Conservation (phyloP, 2,113 vertebrate species). For the Gasterosteus nipponicus region DNA sequence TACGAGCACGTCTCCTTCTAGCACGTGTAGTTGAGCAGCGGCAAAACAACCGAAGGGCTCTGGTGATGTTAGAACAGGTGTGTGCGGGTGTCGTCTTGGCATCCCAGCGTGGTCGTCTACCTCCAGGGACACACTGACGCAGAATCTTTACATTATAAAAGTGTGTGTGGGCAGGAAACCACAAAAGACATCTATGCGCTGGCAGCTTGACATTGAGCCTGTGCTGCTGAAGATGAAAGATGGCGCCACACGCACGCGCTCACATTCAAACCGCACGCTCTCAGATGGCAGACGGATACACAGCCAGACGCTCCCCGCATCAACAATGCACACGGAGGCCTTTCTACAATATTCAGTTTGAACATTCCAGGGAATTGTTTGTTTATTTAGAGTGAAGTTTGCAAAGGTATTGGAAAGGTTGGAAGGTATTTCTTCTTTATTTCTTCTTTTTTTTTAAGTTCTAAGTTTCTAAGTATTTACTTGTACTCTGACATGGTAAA, state of each 20-base stretch:
- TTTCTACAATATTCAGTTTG: slow-evolving; percentile 64
- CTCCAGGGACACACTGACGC: slow-evolving; percentile 42
- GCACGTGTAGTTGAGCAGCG: slow-evolving; percentile 3
- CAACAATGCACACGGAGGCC: slow-evolving; percentile 51
- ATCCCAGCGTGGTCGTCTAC: slow-evolving; percentile 33
- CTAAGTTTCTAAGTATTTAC: slow-evolving; percentile 39
- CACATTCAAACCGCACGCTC: slow-evolving; percentile 44
- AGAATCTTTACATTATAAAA: slow-evolving; percentile 16
- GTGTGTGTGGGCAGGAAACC: not conserved
- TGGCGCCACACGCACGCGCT: slow-evolving; percentile 17
- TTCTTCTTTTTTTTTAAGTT: not conserved
- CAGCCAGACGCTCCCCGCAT: slow-evolving; percentile 44
- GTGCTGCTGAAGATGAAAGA: slow-evolving; percentile 60
- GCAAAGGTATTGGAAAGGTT: slow-evolving; percentile 27
- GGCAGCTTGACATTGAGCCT: slow-evolving; percentile 61
- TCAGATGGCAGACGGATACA: slow-evolving; percentile 14
- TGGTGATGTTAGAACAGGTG: slow-evolving; percentile 27
- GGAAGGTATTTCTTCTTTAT: slow-evolving; percentile 41
- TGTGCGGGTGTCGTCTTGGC: slow-evolving; percentile 37
- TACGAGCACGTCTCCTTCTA: not conserved
- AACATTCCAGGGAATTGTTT: slow-evolving; percentile 45
- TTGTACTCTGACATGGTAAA: not conserved
- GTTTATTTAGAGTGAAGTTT: slow-evolving; percentile 56
- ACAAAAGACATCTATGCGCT: slow-evolving; percentile 42
- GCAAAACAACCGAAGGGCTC: not conserved